phyloP scores from a whole-genome alignment of 2,113 vertebrate species.

The Helogale parvula region DNA sequence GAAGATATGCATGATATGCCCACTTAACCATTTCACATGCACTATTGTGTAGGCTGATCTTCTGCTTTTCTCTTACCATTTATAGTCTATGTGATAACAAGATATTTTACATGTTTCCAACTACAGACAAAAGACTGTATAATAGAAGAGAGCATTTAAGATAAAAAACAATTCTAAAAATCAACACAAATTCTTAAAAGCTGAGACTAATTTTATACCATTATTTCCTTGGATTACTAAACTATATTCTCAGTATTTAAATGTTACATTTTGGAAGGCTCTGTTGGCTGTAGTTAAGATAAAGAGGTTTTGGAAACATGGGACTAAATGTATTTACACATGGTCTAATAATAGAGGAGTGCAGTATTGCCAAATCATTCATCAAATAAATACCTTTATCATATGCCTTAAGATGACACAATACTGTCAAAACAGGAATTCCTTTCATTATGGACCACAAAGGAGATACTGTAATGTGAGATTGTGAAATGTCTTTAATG shows the following conservation, averaged over 20 bases:
- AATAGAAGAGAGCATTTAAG: not conserved
- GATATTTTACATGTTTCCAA: conserved; percentile 39
- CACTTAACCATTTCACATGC: not conserved
- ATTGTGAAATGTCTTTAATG: not conserved
- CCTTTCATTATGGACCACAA: not conserved
- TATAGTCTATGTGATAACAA: not conserved
- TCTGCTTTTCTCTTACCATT: not conserved
- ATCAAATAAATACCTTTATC: conserved; percentile 50
- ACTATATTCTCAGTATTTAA: not conserved
- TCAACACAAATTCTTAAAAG: conserved; percentile 37
- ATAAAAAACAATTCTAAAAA: conserved; percentile 47
- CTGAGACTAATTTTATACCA: conserved; percentile 36
- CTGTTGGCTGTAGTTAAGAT: not conserved
- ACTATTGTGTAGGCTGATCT: not conserved
- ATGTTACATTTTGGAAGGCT: conserved; percentile 33
- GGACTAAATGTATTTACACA: conserved; percentile 28
- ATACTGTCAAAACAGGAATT: not conserved
- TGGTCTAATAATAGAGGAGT: not conserved
- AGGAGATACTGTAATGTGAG: not conserved
- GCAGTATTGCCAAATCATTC: not conserved
- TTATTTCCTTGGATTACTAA: conserved; percentile 32
- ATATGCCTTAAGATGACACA: conserved; percentile 2
- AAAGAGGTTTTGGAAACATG: conserved; percentile 41
- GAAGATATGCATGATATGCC: not conserved
- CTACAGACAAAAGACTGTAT: not conserved